Conservation (phyloP, 2,797 vertebrate genomes). For the Natrix natrix region DNA sequence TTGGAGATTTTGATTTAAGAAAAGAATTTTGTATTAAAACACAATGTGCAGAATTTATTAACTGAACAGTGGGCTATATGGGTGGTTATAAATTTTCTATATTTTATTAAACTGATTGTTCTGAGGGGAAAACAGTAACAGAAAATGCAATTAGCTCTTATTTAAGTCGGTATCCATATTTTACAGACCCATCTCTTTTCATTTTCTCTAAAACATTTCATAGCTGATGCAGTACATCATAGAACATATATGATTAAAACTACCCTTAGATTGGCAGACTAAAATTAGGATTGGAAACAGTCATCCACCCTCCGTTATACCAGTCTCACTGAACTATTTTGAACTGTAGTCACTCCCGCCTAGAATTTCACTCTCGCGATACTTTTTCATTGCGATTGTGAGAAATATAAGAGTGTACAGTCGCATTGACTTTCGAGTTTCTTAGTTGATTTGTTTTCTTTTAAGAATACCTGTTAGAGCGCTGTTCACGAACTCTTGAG, state of each 20-base stretch:
- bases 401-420: rapidly evolving
- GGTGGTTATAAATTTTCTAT: background rate
- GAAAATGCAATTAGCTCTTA: background rate
- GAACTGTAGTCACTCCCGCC: background rate
- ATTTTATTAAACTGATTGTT: background rate
- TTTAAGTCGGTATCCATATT: background rate
- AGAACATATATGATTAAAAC: background rate
- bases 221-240: background rate
- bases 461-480: too few relatives aligned
- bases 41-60: background rate
- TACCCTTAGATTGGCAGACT: background rate
- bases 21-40: background rate
- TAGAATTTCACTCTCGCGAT: background rate
- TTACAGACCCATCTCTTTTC: background rate
- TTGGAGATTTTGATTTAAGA: background rate
- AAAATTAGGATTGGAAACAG: background rate
- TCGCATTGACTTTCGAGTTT: background rate
- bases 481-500: background rate
- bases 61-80: background rate
- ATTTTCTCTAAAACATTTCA: background rate
- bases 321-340: background rate
- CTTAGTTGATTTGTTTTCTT: background rate
- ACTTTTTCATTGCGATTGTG: conserved; percentile 4
- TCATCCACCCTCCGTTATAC: background rate
- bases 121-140: background rate